Evolutionary conservation across 2,888 invertebrate genomes (phyloP).

Genomic region (Myopa testacea): DNA sequence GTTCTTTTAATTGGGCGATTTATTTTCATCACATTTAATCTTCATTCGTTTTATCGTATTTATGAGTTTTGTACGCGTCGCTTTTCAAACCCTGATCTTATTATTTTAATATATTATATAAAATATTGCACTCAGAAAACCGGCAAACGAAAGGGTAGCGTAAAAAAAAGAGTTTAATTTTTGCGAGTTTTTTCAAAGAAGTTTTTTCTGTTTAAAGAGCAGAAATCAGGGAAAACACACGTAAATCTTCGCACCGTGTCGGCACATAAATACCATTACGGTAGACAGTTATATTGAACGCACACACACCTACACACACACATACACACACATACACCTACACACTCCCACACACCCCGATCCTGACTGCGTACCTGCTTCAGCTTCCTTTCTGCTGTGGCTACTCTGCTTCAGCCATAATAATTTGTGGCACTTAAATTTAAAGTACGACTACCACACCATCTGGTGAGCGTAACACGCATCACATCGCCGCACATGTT

Average conservation of each 20-base stretch:
- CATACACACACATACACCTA: not conserved
- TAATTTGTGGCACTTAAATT: slow-evolving; percentile 18
- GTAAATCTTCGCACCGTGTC: too few relatives aligned
- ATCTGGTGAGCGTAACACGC: slow-evolving; percentile 23
- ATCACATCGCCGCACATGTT: slow-evolving; percentile 31
- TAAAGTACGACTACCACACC: slow-evolving; percentile 12
- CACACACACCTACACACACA: slow-evolving; percentile 2
- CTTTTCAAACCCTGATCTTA: not conserved
- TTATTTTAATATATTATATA: slow-evolving; percentile 5
- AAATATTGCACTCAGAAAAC: not conserved
- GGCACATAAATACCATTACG: not conserved
- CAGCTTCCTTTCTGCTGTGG: not conserved
- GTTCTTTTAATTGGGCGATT: not conserved
- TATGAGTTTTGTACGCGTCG: slow-evolving; percentile 4
- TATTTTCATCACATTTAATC: not conserved
- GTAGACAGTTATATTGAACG: not conserved
- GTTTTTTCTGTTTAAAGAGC: too few relatives aligned
- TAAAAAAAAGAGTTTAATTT: not conserved
- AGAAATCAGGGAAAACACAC: too few relatives aligned
- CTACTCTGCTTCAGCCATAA: not conserved
- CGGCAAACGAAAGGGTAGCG: not conserved
- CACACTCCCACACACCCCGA: not conserved
- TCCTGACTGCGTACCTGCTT: not conserved
- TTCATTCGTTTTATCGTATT: not conserved
- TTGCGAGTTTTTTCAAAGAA: not conserved